Percentiles rank a stretch among this genome's conserved stretches.
phyloP scores from a whole-genome alignment of 2,797 vertebrate genomes.

The Bradypodion ventrale region DNA sequence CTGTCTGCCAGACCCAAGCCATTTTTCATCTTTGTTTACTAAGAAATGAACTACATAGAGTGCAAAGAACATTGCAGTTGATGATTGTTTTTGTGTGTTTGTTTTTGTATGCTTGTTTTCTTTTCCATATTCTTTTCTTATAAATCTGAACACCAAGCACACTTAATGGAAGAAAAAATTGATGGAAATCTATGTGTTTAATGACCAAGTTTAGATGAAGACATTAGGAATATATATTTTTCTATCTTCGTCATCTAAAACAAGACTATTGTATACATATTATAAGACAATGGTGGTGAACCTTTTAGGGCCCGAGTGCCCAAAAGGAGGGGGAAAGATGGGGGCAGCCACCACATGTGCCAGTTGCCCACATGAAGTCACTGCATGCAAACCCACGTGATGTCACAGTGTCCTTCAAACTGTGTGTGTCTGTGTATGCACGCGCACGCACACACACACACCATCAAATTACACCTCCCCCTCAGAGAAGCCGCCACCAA shows the following conservation, averaged over 20 bases:
- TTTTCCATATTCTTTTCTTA: conserved; percentile 16
- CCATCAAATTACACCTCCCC: too few relatives aligned
- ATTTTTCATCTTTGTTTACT: neutral
- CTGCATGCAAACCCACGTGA: too few relatives aligned
- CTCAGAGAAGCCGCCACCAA: too few relatives aligned
- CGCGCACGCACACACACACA: too few relatives aligned
- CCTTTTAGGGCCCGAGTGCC: too few relatives aligned
- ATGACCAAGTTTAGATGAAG: neutral
- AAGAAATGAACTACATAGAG: neutral
- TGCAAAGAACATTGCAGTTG: neutral
- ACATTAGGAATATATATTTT: neutral
- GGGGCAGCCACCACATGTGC: too few relatives aligned
- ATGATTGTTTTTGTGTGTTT: conserved; percentile 12
- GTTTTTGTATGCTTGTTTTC: conserved; percentile 26
- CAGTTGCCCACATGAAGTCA: too few relatives aligned
- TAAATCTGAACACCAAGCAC: conserved; percentile 12
- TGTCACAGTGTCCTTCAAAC: too few relatives aligned
- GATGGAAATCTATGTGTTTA: neutral
- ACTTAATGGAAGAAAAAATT: neutral
- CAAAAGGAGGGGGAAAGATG: too few relatives aligned
- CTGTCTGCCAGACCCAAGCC: conserved; percentile 9
- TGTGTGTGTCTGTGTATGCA: too few relatives aligned
- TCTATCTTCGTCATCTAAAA: neutral
- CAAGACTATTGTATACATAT: neutral
- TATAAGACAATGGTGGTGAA: neutral